Evolutionary conservation across 1,140 invertebrate genomes (phyloP), one percentile per base, ranked within the genome.

Genomic region (Drosophila ambigua): DNA sequence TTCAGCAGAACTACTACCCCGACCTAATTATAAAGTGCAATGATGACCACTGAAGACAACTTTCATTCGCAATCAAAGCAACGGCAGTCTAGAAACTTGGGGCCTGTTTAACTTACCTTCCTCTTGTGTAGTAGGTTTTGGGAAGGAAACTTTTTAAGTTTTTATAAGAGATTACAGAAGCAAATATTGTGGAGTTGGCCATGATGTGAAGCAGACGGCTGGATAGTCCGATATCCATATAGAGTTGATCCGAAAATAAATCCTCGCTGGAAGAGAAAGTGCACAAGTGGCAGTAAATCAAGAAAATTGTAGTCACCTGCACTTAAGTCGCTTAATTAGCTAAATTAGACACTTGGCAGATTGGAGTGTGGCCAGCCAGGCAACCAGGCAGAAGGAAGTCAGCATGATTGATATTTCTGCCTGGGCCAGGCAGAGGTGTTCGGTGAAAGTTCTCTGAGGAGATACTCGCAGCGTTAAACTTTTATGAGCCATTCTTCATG

Each of bases 141-240:
- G 93, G 94, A 48, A 94, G 81, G 77, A 94, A 94, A 57, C 92
- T 91, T 35, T 93, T 92, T 3, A 94, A 79, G 72, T 94, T 93
- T 73, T 93, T 93, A 64, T 94, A 94, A n/a, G 93, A 92, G 20
- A 94, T 91, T 31, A 94, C 92, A 52, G 91, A 91, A 26, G 91
- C 88, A 55, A 91, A 90, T 64, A 92, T 87, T 57, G 91, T 92
- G n/a, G 80, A 85, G 53, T 92, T 92, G 52, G 89, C 74, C 82
- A 91, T 91, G 58, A 92, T 90, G 49, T 92, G 79, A 53, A 91
- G 66, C 46, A 92, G 68, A 2, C 88, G 77, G 2, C 63, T 54
- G 2, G 89, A 91, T n/a, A 87, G 60, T 41, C 87, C 89, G 23
- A 92, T 92, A 57, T 92, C 87, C 80, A 92, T 88, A 20, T 92